Evolutionary conservation across 2,113 vertebrate species (phyloP).

Genomic region (Hipposideros armiger): DNA sequence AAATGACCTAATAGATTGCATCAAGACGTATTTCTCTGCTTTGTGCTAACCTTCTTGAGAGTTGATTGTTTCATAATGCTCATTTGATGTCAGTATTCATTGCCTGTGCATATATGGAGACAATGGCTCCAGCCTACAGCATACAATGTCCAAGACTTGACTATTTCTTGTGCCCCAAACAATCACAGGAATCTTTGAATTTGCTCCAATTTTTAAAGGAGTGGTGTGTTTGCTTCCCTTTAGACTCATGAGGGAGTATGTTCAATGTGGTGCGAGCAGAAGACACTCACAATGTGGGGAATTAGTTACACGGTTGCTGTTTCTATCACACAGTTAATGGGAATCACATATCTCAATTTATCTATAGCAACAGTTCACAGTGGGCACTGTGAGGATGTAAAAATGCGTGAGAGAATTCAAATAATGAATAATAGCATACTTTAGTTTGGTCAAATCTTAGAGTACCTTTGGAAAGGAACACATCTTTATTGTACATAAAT

Average conservation of each 20-base stretch:
- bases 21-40: slow-evolving; percentile 83
- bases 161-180: slow-evolving; percentile 77
- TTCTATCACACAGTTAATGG: slow-evolving; percentile 43
- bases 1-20: slow-evolving; percentile 84
- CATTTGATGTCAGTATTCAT: slow-evolving; percentile 85
- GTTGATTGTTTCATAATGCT: slow-evolving; percentile 85
- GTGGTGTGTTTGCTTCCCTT: slow-evolving; percentile 27
- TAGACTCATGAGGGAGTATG: neutral
- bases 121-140: slow-evolving; percentile 78
- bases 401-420: slow-evolving; percentile 73
- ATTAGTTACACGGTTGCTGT: slow-evolving; percentile 44
- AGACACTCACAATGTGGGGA: neutral
- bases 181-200: slow-evolving; percentile 67
- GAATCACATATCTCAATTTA: slow-evolving; percentile 68
- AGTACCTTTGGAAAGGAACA: slow-evolving; percentile 78
- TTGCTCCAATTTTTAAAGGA: slow-evolving; percentile 49
- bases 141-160: slow-evolving; percentile 69
- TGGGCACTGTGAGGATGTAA: slow-evolving; percentile 12
- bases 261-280: slow-evolving; percentile 45
- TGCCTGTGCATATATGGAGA: slow-evolving; percentile 78
- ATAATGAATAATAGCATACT: slow-evolving; percentile 62
- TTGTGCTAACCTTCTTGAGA: slow-evolving; percentile 85
- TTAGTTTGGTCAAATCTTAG: slow-evolving; percentile 79
- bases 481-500: slow-evolving; percentile 69
- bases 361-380: slow-evolving; percentile 60